These are phyloP conservation scores for Xiphias gladius DNA, from an alignment of 2,113 vertebrate genomes.

Conservation along the genomic window DNA sequence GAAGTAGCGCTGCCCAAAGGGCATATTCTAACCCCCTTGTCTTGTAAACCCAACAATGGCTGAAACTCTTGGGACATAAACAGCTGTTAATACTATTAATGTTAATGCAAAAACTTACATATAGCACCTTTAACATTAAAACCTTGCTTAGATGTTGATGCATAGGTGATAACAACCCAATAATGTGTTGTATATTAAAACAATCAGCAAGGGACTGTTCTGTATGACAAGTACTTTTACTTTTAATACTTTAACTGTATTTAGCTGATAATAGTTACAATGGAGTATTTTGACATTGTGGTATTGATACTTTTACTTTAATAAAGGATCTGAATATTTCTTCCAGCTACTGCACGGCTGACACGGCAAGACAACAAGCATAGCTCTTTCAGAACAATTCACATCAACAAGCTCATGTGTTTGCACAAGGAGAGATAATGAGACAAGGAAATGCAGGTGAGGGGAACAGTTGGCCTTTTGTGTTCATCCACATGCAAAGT, in stretches of 20 bases:
- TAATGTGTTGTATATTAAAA: background rate
- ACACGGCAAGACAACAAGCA: conserved; percentile 16
- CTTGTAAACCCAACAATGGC: no score
- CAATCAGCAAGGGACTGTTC: background rate
- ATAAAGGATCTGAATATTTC: background rate
- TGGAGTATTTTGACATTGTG: background rate
- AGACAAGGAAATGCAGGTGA: conserved; percentile 56
- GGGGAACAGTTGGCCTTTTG: conserved; percentile 69
- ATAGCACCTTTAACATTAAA: background rate
- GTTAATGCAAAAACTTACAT: no score
- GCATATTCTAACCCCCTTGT: no score
- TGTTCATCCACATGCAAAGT: conserved; percentile 58
- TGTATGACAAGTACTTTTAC: background rate
- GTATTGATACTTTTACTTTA: background rate
- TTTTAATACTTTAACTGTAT: background rate
- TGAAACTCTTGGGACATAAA: no score
- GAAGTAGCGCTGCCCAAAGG: no score
- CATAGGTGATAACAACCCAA: background rate
- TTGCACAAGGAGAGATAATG: conserved; percentile 49
- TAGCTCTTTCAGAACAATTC: conserved; percentile 28
- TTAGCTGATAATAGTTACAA: background rate
- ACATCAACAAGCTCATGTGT: conserved; percentile 61
- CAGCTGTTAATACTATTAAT: no score
- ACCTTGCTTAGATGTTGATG: background rate
- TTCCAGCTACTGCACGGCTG: background rate